phyloP scores from a whole-genome alignment of 2,888 invertebrate genomes.

The Galeruca laticollis region DNA sequence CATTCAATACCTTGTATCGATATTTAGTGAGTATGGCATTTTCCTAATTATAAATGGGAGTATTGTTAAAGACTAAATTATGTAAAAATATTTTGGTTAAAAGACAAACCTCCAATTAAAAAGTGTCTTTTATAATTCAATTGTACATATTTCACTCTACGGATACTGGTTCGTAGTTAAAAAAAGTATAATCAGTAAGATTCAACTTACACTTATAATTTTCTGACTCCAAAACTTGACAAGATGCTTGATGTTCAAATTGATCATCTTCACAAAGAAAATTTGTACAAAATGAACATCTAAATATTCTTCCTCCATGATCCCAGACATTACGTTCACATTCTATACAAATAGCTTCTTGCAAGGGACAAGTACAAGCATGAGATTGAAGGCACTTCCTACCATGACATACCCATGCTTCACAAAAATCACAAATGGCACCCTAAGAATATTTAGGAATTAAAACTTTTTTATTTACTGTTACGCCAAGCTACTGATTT shows the following conservation, averaged over 20 bases:
- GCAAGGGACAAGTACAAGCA: slow-evolving; percentile 91
- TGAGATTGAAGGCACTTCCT: slow-evolving; percentile 90
- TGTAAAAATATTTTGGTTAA: not conserved
- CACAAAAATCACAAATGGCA: slow-evolving; percentile 97
- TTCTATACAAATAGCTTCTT: slow-evolving; percentile 90
- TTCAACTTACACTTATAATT: slow-evolving; percentile 86
- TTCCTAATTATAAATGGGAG: no score
- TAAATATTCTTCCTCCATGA: slow-evolving; percentile 92
- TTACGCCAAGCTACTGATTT: no score
- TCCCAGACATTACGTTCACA: slow-evolving; percentile 96
- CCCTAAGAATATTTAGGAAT: slow-evolving; percentile 71
- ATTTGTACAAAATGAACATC: slow-evolving; percentile 90
- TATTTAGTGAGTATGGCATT: no score
- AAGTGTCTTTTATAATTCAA: no score
- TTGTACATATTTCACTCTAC: no score
- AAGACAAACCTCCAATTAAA: no score
- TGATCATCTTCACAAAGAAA: slow-evolving; percentile 95
- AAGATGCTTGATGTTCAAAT: slow-evolving; percentile 97
- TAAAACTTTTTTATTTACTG: no score
- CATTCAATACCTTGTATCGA: no score
- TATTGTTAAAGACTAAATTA: no score
- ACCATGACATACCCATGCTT: slow-evolving; percentile 97
- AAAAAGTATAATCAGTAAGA: not conserved
- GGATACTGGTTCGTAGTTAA: no score
- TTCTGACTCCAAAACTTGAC: slow-evolving; percentile 95